phyloP scores from a whole-genome alignment of 2,113 vertebrate species.

The Neodontobutis hainanensis region DNA sequence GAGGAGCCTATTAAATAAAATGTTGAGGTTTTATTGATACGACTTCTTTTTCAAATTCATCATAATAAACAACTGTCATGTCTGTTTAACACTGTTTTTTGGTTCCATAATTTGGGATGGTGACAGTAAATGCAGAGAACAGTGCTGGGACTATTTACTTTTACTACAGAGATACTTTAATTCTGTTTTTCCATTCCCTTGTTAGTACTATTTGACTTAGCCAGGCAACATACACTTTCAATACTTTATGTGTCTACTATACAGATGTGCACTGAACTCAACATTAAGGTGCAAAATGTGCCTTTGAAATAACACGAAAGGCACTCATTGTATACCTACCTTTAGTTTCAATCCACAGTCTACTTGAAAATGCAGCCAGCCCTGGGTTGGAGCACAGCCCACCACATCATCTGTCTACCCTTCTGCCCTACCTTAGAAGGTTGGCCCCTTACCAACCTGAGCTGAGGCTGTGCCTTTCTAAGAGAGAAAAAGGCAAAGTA shows the following conservation, averaged over 20 bases:
- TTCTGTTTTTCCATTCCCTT: background rate
- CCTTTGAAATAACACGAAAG: constrained; percentile 42
- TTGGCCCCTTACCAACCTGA: constrained; percentile 40
- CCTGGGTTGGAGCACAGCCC: constrained; percentile 25
- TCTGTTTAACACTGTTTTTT: constrained; percentile 1
- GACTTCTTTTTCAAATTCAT: background rate
- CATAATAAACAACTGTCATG: background rate
- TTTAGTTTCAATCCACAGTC: constrained; percentile 29
- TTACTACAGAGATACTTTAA: constrained; percentile 13
- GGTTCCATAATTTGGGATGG: background rate
- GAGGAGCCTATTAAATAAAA: constrained; percentile 9
- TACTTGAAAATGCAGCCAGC: constrained; percentile 47
- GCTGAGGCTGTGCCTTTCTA: constrained; percentile 37
- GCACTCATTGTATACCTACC: constrained; percentile 30
- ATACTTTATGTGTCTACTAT: background rate
- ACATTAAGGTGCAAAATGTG: background rate
- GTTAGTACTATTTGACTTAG: constrained; percentile 5
- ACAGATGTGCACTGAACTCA: background rate
- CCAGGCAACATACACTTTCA: background rate
- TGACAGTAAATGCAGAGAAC: background rate
- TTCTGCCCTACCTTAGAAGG: constrained; percentile 17
- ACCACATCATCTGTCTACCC: constrained; percentile 3
- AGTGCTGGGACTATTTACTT: constrained; percentile 2
- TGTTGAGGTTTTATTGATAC: constrained; percentile 2
- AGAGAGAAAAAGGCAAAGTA: constrained; percentile 54